Base-by-base conservation (phyloP, 1,140 invertebrate species). In the Phenacoccus solenopsis region DNA sequence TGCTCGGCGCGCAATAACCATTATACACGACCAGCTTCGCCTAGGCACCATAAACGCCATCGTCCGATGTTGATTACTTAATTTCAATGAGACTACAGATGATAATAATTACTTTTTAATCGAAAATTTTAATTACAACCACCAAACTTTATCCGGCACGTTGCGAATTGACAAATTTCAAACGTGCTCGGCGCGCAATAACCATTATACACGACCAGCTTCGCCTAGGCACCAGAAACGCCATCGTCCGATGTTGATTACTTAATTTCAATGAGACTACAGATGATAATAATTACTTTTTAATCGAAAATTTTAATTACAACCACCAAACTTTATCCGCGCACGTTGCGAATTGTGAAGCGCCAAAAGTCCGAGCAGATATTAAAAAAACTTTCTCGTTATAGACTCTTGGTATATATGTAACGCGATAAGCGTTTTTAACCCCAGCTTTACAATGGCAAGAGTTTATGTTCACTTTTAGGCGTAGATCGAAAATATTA, bases 261-360 rank as follows among this genome's bases (percentile, higher is more conserved):
- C 38, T 49, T n/a, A 49, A 49, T 49, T 49, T 49, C 38, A 49
- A 49, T 49, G 38, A 4, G 38, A n/a, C 12, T 49, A 16, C 38
- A 49, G 38, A 49, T 49, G 38, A 49, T 49, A 49, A 49, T 49
- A 49, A 49, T 49, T 49, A 49, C 38, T 49, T 49, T 49, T 16
- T 49, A 49, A 49, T 49, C 38, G n/a, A 49, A 49, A 49, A 49
- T 49, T 49, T 49, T 49, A 49, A 49, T 49, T 49, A 49, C 38
- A 49, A 49, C 13, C 38, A n/a, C n/a, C n/a, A n/a, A n/a, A n/a
- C n/a, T n/a, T n/a, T n/a, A n/a, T n/a, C n/a, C n/a, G n/a, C n/a
- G n/a, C n/a, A 49, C 20, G 12, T 49, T 49, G 13, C 20, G 13
- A 49, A 49, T 49, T 10, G 38, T 16, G 12, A 49, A 49, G 20